These are phyloP conservation scores for Hipposideros larvatus DNA, from an alignment of 2,797 vertebrate species.

Conservation along the genomic window DNA sequence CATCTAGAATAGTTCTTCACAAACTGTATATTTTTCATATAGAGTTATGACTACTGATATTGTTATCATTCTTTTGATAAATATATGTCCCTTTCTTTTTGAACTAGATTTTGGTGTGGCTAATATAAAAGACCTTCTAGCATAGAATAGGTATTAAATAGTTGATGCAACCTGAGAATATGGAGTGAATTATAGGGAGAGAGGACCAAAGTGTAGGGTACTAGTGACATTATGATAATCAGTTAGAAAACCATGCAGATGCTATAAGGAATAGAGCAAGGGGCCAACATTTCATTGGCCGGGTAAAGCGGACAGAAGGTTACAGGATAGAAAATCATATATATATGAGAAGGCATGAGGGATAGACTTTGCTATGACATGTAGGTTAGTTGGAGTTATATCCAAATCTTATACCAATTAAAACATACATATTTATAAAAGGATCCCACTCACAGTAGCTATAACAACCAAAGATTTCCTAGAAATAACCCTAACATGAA, in stretches of 20 bases:
- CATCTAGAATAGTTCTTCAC: not conserved
- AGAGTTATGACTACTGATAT: not conserved
- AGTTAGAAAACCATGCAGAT: not conserved
- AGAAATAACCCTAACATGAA: not conserved
- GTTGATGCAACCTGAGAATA: not conserved
- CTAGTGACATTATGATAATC: not conserved
- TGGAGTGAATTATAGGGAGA: not conserved
- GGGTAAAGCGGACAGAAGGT: not conserved
- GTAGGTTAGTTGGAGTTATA: not conserved
- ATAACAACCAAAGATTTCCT: not conserved
- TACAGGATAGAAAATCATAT: not conserved
- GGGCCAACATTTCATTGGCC: too few species aligned
- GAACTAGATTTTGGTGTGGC: not conserved
- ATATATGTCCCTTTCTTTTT: not conserved
- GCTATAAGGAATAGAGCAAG: not conserved
- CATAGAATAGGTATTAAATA: not conserved
- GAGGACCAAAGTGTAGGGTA: not conserved
- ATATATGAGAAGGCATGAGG: not conserved
- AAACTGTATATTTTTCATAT: not conserved
- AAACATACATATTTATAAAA: not conserved
- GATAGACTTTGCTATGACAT: not conserved
- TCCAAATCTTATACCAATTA: not conserved
- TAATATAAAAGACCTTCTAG: not conserved
- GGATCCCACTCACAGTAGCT: not conserved
- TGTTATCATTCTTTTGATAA: not conserved